A percentile compares a stretch with the other conserved stretches of the same genome.
Conservation (phyloP, 2,888 invertebrate genomes). For the Scelioninae gen. 1 region DNA sequence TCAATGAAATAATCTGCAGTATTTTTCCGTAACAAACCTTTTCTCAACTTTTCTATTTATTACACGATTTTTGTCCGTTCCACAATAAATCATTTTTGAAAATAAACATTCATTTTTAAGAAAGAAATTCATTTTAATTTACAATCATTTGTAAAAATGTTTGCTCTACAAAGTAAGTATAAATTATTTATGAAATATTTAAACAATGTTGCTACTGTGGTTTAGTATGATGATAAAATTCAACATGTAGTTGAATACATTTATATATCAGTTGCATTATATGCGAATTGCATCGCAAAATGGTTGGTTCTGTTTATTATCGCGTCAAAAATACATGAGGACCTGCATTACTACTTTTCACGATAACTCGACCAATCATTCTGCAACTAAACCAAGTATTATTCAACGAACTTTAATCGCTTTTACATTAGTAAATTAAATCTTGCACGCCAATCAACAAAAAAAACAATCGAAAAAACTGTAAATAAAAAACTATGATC, state of each 20-base stretch:
- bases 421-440: neutral
- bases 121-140: too few species aligned
- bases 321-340: slow-evolving; percentile 16
- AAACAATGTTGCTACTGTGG: neutral
- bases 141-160: too few species aligned
- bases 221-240: slow-evolving; percentile 1
- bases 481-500: too few species aligned
- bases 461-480: too few species aligned
- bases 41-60: too few species aligned
- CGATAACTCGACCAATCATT: neutral
- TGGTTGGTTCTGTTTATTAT: slow-evolving; percentile 25
- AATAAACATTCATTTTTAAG: too few species aligned
- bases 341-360: slow-evolving; percentile 10
- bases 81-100: too few species aligned
- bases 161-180: neutral
- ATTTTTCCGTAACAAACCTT: too few species aligned
- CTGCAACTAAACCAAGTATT: neutral
- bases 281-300: neutral
- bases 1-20: too few species aligned
- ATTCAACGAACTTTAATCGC: neutral
- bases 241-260: slow-evolving; percentile 21
- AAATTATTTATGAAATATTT: slow-evolving; percentile 3
- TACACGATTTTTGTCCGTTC: too few species aligned
- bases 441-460: too few species aligned
- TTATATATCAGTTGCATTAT: slow-evolving; percentile 17